Base-by-base conservation (phyloP, 2,888 invertebrate genomes). In the Zaprionus bogoriensis region DNA sequence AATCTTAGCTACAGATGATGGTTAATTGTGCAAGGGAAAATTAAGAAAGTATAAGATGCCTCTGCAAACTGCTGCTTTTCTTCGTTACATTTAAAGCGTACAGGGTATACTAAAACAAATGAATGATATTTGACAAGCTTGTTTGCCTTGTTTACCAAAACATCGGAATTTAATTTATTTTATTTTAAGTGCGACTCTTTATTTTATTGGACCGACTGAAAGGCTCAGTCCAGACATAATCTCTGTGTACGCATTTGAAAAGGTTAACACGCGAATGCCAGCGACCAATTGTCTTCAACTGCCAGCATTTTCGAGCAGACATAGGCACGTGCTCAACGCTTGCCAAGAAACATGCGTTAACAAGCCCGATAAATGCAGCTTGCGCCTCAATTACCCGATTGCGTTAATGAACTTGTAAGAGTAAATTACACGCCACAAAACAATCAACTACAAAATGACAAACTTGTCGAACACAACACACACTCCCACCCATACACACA, bases 391-490 rank as follows among this genome's bases (percentile, higher is more conserved):
- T 54, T 47, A 14, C 9, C 39, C 10, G 28, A 64, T 54, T 67
- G 59, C 47, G 73, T 58, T 78, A 68, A 76, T 84, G 76, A 78
- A 80, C 81, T 74, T 79, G 75, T 58, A 68, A 42, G 27, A 48
- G n/a, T 38, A 42, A 64, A 64, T 61, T 55, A 41, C 54, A 38
- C 53, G 47, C 28, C 47, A 55, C 53, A 32, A 60, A 61, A 55
- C 55, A 65, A 67, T 74, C 58, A 36, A 48, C 22, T 22, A 39
- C 19, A 23, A 55, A 17, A 9, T 39, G 38, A 38, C 41, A 44
- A 65, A 54, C 57, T 46, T 47, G 64, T 51, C 30, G 32, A n/a
- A 25, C 45, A 46, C 10, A 41, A 27, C 39, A 25, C 23, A 44
- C 12, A 28, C 19, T 20, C 39, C 39, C 12, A 4, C 22, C 2